These are phyloP conservation scores for Halcyon senegalensis DNA, from an alignment of 2,113 vertebrate genomes.

Conservation along the genomic window DNA sequence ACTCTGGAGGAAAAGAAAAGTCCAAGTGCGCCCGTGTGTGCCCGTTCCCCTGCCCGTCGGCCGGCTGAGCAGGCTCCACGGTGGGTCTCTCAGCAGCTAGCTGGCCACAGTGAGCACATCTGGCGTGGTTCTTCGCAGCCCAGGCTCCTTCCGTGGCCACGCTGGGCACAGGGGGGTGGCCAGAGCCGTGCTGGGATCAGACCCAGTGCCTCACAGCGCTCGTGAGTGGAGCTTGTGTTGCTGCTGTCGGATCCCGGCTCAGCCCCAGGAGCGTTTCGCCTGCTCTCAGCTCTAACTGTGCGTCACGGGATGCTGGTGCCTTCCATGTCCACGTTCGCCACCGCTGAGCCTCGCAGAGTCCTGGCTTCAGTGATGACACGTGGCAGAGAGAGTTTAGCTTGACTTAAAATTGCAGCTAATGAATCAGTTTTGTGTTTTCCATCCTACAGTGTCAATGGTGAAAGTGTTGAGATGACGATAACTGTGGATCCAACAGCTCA, in stretches of 20 bases:
- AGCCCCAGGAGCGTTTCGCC: not conserved
- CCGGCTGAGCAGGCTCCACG: accelerated
- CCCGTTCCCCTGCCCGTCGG: accelerated
- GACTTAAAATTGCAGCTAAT: not conserved
- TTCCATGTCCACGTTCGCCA: not conserved
- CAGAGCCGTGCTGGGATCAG: not conserved
- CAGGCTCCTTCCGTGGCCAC: accelerated
- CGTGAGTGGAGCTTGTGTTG: accelerated
- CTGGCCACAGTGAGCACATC: not conserved
- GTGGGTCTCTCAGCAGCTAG: too few relatives aligned
- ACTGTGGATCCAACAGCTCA: not conserved
- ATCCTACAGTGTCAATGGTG: not conserved
- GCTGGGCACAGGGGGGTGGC: not conserved
- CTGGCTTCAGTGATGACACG: not conserved
- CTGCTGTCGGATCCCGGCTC: accelerated
- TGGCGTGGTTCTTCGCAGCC: accelerated
- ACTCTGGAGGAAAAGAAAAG: accelerated
- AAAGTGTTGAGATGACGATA: not conserved
- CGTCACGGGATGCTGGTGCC: accelerated
- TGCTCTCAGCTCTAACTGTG: not conserved
- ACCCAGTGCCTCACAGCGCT: accelerated
- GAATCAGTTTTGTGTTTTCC: not conserved
- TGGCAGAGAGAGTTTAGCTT: not conserved
- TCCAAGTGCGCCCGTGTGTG: accelerated
- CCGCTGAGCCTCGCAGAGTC: not conserved